phyloP scores from a whole-genome alignment of 2,888 invertebrate species.

The Caenorhabditis wallacei region DNA sequence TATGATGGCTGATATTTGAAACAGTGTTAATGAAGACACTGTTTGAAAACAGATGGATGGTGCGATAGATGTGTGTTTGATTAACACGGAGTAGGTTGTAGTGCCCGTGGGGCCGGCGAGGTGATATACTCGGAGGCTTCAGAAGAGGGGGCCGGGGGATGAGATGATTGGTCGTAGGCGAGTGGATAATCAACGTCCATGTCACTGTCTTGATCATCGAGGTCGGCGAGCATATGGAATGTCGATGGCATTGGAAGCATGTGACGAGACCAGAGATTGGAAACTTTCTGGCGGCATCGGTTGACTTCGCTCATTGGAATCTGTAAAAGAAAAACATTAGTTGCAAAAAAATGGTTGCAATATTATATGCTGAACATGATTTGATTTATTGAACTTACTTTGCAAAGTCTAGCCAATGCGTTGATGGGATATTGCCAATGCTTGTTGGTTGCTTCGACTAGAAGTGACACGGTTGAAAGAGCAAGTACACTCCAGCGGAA shows the following conservation, averaged over 20 bases:
- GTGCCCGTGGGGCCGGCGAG: constrained; percentile 63
- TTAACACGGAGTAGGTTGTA: constrained; percentile 73
- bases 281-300: constrained; percentile 64
- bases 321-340: constrained; percentile 52
- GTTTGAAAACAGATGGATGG: constrained; percentile 26
- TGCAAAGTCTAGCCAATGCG: constrained; percentile 56
- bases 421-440: constrained; percentile 68
- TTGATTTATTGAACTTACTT: constrained; percentile 40
- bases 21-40: constrained; percentile 38
- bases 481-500: constrained; percentile 70
- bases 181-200: constrained; percentile 37
- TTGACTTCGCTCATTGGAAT: constrained; percentile 67
- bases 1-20: constrained; percentile 32
- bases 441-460: constrained; percentile 67
- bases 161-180: constrained; percentile 20
- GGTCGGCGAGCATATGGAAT: constrained; percentile 65
- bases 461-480: constrained; percentile 65
- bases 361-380: not conserved
- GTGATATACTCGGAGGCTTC: constrained; percentile 55
- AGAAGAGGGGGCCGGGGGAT: constrained; percentile 56
- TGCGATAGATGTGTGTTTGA: not conserved
- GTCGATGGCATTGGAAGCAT: constrained; percentile 67
- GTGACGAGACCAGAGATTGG: constrained; percentile 66
- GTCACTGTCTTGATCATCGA: constrained; percentile 38
- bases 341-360: too few relatives aligned